Base-by-base conservation (phyloP, 2,888 invertebrate species). In the Ennomos erosarius region DNA sequence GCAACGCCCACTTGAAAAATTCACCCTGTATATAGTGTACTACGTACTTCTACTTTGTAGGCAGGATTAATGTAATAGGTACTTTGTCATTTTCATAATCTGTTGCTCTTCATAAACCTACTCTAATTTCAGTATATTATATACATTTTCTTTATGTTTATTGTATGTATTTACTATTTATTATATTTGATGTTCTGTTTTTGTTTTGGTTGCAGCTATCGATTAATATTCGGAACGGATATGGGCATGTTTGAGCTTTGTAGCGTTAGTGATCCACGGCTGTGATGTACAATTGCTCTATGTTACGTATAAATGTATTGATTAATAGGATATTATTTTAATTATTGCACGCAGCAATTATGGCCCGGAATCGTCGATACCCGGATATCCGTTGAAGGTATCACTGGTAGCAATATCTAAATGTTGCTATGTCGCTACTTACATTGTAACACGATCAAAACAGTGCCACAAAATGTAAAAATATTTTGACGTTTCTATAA, bases 291-390 rank as follows among this genome's bases (percentile, higher is more conserved):
- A 78, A 83, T 85, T 85, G 85, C 81, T 85, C 82, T 85, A 82
- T 76, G 73, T 84, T 78, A 76, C 73, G 68, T 76, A 69, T 75
- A 75, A 66, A 68, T 65, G 73, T 70, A 69, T 69, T 72, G 68
- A 80, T 82, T 86, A 85, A 87, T 88, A 85, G 82, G 81, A 76
- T 73, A 78, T 76, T 79, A 67, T 81, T 83, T 84, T 82, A 74
- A 84, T 87, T 79, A 89, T 90, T 91, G 85, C 92, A 92, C 85
- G 92, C 92, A 91, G 92, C 92, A 89, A 88, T 72, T 91, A 73
- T 92, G 93, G 93, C 90, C 91, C 71, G 93, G 93, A 89, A 87
- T 93, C 78, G 93, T 94, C 84, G 93, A 93, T 84, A 94, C 94
- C 71, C 87, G 93, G 82, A 93, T 94, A 88, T 93, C 93, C 74